A percentile compares a stretch with the other conserved stretches of the same genome.
Evolutionary conservation across 2,888 invertebrate genomes (phyloP).

Genomic region (Leptopilina syphax): DNA sequence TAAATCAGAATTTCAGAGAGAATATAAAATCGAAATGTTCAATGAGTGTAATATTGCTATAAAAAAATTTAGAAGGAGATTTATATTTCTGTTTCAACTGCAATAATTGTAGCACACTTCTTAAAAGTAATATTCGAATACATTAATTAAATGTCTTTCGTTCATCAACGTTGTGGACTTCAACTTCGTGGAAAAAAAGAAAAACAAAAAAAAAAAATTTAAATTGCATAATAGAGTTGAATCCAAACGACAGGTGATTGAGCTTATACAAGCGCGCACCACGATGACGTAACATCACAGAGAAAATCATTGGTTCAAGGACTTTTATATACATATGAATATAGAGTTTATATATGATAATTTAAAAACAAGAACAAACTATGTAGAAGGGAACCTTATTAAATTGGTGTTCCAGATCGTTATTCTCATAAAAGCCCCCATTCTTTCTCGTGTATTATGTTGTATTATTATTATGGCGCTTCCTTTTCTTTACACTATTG

Average conservation of each 20-base stretch:
- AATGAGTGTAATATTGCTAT: too few relatives aligned
- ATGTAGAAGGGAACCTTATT: not conserved
- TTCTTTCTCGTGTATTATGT: not conserved
- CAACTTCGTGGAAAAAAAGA: too few relatives aligned
- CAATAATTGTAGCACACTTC: too few relatives aligned
- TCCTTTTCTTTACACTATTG: slow-evolving; percentile 4
- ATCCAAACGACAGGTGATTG: slow-evolving; percentile 20
- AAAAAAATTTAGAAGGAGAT: too few relatives aligned
- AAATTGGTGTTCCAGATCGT: slow-evolving; percentile 11
- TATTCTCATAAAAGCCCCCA: not conserved
- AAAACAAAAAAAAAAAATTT: not conserved
- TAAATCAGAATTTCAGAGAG: too few relatives aligned
- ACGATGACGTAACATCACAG: not conserved
- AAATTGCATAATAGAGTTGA: slow-evolving; percentile 3
- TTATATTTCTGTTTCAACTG: too few relatives aligned
- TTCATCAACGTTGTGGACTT: too few relatives aligned
- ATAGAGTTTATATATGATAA: not conserved
- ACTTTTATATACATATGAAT: not conserved
- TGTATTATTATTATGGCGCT: not conserved
- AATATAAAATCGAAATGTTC: too few relatives aligned
- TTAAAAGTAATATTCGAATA: too few relatives aligned
- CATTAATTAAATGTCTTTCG: too few relatives aligned
- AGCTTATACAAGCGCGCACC: not conserved
- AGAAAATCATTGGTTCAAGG: slow-evolving; percentile 25
- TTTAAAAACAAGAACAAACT: slow-evolving; percentile 25